Percentiles rank a stretch among this genome's conserved stretches.
phyloP scores from a whole-genome alignment of 2,113 vertebrate species.

The Grammomys dolichurus region DNA sequence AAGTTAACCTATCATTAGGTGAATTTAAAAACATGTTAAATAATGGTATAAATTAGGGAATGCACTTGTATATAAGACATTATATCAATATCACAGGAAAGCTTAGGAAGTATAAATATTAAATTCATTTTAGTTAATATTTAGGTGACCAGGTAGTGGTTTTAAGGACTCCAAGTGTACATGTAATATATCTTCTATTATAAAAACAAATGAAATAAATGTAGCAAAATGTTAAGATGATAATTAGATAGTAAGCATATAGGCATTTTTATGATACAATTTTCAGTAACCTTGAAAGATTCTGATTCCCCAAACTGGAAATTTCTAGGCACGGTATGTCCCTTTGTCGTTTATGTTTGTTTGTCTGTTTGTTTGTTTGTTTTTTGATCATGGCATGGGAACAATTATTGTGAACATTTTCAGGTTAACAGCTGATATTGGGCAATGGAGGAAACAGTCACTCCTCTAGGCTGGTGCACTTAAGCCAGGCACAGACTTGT shows the following conservation, averaged over 20 bases:
- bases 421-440: not conserved
- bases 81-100: not conserved
- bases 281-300: conserved; percentile 14
- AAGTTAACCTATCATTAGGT: not conserved
- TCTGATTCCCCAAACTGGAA: not conserved
- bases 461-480: not conserved
- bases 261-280: not conserved
- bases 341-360: not conserved
- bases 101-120: not conserved
- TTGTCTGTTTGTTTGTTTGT: not conserved
- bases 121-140: not conserved
- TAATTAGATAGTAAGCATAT: not conserved
- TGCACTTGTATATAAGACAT: not conserved
- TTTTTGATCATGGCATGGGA: not conserved
- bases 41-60: not conserved
- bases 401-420: not conserved
- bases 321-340: not conserved
- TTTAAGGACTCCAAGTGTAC: not conserved
- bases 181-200: not conserved
- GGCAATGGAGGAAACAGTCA: not conserved
- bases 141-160: not conserved
- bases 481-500: not conserved
- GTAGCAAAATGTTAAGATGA: conserved; percentile 6
- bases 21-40: conserved; percentile 39
- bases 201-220: not conserved